phyloP scores from a whole-genome alignment of 2,797 vertebrate species.

The Propithecus deckenii region DNA sequence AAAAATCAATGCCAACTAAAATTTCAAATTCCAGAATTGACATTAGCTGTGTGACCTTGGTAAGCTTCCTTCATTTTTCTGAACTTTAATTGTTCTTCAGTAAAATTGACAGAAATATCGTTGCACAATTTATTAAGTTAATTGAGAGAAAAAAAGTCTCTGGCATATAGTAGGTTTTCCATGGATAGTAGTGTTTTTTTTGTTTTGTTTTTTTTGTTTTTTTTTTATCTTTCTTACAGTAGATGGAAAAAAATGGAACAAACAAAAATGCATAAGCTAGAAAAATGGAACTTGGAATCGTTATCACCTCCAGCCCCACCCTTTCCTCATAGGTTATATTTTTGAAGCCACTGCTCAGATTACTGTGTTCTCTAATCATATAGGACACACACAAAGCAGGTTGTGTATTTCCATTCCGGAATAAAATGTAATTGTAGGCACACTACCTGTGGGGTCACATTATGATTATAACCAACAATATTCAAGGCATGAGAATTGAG shows the following conservation, averaged over 20 bases:
- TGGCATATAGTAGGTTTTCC: not conserved
- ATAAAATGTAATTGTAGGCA: not conserved
- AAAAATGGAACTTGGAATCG: not conserved
- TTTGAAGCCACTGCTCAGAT: not conserved
- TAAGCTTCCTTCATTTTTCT: not conserved
- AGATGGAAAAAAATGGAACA: not conserved
- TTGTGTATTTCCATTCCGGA: not conserved
- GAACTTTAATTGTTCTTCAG: not conserved
- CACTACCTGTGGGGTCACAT: not conserved
- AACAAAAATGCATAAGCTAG: not conserved
- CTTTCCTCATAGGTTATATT: not conserved
- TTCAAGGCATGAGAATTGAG: not conserved
- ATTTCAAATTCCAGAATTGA: constrained; percentile 5
- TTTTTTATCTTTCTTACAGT: not conserved
- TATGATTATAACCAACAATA: not conserved
- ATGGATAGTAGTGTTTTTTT: not conserved
- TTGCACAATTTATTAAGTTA: not conserved
- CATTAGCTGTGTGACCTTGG: not conserved
- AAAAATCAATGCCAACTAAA: constrained; percentile 4
- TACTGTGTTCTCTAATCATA: not conserved
- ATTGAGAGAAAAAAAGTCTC: not conserved
- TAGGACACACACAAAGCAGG: not conserved
- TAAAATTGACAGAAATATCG: not conserved
- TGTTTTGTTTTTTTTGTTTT: not conserved
- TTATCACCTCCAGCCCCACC: not conserved